Base-by-base conservation (phyloP, 2,888 invertebrate species). In the Macrosiphum euphorbiae region DNA sequence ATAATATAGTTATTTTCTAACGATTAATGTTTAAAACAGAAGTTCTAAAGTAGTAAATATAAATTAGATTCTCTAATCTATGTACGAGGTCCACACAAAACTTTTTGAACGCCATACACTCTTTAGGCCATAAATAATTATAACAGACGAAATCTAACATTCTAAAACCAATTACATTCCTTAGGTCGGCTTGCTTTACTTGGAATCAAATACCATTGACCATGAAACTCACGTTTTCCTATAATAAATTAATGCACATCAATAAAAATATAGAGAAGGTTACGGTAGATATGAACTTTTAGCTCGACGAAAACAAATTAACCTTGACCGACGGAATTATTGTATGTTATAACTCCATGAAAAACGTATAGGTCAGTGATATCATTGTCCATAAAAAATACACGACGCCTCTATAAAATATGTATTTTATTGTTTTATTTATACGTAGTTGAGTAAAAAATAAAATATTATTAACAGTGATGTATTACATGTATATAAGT, bases 291-390 rank as follows among this genome's bases (percentile, higher is more conserved):
- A 52, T 50, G 11, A 67, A 47, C 90, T 90, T 78, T 78, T 78
- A 24, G 50, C 11, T 90, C 41, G 20, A 78, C 50, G 5, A 91
- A 84, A 90, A 10, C 28, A 67, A 90, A 88, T 55, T 88, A 88
- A 88, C 91, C 52, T 90, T 91, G 84, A 55, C 91, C 84, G 41
- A 44, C 41, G 28, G 41, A 91, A 91, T 84, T 55, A 35, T 52
- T 35, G 24, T 88, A 35, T 10, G 87, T n/a, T 88, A 52, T 47
- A 50, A 35, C 8, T 78, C 35, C 35, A 35, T 78, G 35, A 78
- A 78, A 78, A 78, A 35, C 35, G 78, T 88, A 88, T 88, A 78
- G 35, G 41, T 35, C 55, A 58, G 41, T 58, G 28, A 58, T 41
- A 88, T 41, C 13, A 8, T 41, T 55, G 35, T 88, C 41, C 41